Base-by-base conservation (phyloP, 2,888 invertebrate genomes). In the Pyrrhosoma nymphula region DNA sequence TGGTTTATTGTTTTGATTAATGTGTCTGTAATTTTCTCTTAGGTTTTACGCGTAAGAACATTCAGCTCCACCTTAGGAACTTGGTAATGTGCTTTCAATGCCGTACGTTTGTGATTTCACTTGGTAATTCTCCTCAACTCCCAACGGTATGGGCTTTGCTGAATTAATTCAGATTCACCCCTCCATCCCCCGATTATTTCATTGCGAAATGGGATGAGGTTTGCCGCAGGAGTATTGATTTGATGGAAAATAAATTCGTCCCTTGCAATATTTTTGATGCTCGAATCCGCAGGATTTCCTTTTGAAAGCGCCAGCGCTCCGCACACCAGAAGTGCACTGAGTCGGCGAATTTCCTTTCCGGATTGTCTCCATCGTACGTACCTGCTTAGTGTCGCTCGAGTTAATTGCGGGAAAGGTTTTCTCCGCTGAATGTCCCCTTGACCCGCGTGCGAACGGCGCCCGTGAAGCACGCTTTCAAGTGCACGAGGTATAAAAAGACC, bases 181-280 rank as follows among this genome's bases (percentile, higher is more conserved):
- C 47, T 4, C 8, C 8, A 2, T 4, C 8, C 47, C 47, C 47
- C 35, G 82, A 82, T 18, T 82, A 16, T 82, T 30, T 35, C 2
- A 16, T 82, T 26, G 30, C 82, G 16, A 26, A 47, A 4, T 23
- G 82, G 35, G 82, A 35, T 35, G 82, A 82, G 82, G 35, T 14
- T 82, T 82, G 82, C 82, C 82, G 82, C 82, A 82, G 30, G n/a
- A 82, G 35, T 82, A 82, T 82, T 35, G 82, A 82, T 82, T 14
- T 82, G 0, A 82, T 82, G n/a, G 14, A 82, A 82, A 82, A 35
- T 35, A 16, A 30, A 12, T 82, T 82, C 30, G 82, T n/a, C 30
- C 3, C 82, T 82, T 35, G 82, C 82, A 82, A 82, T 82, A 16
- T 82, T 82, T 35, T 82, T 82, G 35, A 35, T 16, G 35, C 35